Evolutionary conservation across 2,797 vertebrate species (phyloP).

Genomic region (Zalophus californianus): DNA sequence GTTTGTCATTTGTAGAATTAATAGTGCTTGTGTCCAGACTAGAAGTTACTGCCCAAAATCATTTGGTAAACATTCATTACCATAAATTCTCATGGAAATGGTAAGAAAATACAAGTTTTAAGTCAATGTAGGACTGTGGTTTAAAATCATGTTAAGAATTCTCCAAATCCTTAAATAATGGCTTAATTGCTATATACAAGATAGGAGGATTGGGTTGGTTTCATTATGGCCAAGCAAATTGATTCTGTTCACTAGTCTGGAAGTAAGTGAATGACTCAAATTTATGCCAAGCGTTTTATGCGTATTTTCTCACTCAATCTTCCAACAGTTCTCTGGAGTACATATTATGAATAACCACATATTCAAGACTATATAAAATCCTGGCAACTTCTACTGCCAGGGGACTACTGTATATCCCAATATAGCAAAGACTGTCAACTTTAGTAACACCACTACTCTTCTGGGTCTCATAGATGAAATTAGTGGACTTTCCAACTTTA

Average conservation of each 20-base stretch:
- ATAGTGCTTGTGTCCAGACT: background rate
- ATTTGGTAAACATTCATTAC: background rate
- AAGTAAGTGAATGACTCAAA: slow-evolving; percentile 37
- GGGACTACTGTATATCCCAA: background rate
- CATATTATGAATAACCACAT: background rate
- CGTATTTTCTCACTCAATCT: slow-evolving; percentile 9
- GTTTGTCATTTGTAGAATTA: background rate
- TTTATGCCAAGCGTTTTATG: background rate
- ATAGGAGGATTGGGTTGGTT: slow-evolving; percentile 20
- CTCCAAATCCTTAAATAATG: background rate
- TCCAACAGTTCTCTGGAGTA: background rate
- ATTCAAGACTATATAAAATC: slow-evolving; percentile 28
- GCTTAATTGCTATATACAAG: background rate
- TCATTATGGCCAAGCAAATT: slow-evolving; percentile 10
- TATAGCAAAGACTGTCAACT: background rate
- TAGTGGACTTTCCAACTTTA: background rate
- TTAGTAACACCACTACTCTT: background rate
- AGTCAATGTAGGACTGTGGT: background rate
- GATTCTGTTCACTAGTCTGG: slow-evolving; percentile 16
- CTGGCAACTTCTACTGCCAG: background rate
- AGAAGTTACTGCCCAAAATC: background rate
- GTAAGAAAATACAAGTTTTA: background rate
- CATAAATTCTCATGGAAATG: background rate
- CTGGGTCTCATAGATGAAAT: background rate
- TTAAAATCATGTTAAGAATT: slow-evolving; percentile 8